Percentiles rank a stretch among this genome's conserved stretches.
phyloP scores from a whole-genome alignment of 2,113 vertebrate genomes.

The Anhinga anhinga region DNA sequence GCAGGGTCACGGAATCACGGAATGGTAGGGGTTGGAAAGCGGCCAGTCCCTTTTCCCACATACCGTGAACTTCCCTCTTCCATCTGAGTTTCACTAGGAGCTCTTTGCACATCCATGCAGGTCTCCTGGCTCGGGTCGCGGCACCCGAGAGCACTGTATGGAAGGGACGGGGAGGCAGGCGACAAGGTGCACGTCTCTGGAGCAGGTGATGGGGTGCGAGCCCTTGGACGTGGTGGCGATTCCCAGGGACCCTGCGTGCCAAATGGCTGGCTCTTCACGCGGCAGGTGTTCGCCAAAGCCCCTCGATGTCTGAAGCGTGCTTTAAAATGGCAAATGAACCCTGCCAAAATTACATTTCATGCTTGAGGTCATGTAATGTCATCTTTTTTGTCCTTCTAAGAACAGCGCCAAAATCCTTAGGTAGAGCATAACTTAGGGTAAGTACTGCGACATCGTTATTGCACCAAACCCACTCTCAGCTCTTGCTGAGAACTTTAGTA shows the following conservation, averaged over 20 bases:
- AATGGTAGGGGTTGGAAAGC: too few species aligned
- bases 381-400: background rate
- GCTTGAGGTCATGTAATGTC: background rate
- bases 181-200: background rate
- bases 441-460: background rate
- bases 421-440: background rate
- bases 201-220: accelerated
- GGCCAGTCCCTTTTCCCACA: too few species aligned
- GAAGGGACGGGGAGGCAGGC: background rate
- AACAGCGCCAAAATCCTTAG: background rate
- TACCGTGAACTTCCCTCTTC: too few species aligned
- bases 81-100: too few species aligned
- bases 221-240: too few species aligned
- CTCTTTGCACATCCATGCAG: too few species aligned
- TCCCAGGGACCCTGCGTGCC: too few species aligned
- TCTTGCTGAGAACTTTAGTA: background rate
- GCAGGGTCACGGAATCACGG: background rate
- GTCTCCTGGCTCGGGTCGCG: too few species aligned
- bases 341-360: background rate
- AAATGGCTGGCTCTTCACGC: background rate
- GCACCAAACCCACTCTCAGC: background rate
- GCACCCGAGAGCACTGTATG: too few species aligned
- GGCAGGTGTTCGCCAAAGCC: background rate
- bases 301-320: background rate
- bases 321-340: background rate